Conservation (phyloP, 2,888 invertebrate species). For the Bruchidius siliquastri region DNA sequence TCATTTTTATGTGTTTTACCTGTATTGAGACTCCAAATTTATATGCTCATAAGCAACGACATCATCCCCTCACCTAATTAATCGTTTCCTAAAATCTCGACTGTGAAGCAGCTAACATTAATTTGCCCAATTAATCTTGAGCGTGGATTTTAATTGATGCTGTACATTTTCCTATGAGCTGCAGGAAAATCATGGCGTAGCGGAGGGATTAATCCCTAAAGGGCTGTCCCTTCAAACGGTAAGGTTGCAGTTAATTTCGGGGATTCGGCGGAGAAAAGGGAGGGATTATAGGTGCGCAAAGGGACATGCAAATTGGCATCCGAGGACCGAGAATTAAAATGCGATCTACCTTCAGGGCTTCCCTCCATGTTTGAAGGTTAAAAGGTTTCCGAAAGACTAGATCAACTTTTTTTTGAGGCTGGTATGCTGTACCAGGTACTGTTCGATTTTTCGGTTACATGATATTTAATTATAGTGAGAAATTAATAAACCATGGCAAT, state of each 20-base stretch:
- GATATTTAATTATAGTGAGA: too few species aligned
- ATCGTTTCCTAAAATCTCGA: neutral
- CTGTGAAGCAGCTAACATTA: neutral
- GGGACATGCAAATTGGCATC: neutral
- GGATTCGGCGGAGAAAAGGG: neutral
- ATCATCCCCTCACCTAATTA: neutral
- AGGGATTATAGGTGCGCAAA: neutral
- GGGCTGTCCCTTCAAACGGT: neutral
- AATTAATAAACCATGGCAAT: too few species aligned
- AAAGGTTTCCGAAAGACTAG: neutral
- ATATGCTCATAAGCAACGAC: neutral
- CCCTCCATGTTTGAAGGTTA: neutral
- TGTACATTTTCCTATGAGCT: neutral
- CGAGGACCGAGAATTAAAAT: neutral
- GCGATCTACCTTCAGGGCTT: neutral
- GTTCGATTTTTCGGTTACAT: too few species aligned
- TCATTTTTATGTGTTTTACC: neutral
- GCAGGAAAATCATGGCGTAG: neutral
- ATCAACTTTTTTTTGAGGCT: too few species aligned
- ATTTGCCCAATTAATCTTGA: neutral
- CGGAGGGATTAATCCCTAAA: neutral
- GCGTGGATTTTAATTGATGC: neutral
- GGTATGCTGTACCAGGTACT: too few species aligned
- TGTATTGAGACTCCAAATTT: too few species aligned
- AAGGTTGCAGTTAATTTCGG: neutral